Evolutionary conservation across 1,140 invertebrate genomes (phyloP), one percentile per base, ranked within the genome.

Genomic region (Whitmania pigra): DNA sequence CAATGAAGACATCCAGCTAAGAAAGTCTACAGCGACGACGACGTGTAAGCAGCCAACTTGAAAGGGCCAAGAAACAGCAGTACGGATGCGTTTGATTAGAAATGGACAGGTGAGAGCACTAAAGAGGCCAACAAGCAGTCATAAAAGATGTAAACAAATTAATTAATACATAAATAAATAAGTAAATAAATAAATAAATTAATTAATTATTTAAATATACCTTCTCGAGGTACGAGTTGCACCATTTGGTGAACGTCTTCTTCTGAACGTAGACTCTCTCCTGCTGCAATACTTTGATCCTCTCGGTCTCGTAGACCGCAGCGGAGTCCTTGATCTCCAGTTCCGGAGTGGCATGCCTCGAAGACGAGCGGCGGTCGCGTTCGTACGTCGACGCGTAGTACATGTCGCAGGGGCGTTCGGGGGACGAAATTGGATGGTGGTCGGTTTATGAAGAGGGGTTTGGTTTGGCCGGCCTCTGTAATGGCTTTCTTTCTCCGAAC

Each of bases 161-260:
- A n/a, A n/a, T n/a, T n/a, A n/a, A n/a, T n/a, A n/a, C n/a, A n/a
- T n/a, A n/a, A n/a, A n/a, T n/a, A n/a, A n/a, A n/a, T n/a, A n/a
- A n/a, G n/a, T n/a, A n/a, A n/a, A n/a, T n/a, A n/a, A n/a, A n/a
- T n/a, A n/a, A n/a, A n/a, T n/a, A n/a, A n/a, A n/a, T n/a, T n/a
- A n/a, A n/a, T n/a, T n/a, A n/a, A n/a, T n/a, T n/a, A n/a, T n/a
- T n/a, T n/a, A n/a, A n/a, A n/a, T n/a, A 49, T 17, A 94, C 93
- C 88, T 94, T 97, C 80, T 92, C 88, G 74, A 99, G 84, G 84
- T 97, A 98, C 2, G 93, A 95, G 84, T 99, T 99, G 87, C 97
- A 94, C 96, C 95, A 99, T 94, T 99, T 99, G 78, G 96, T 98
- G 83, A 99, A 99, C 11, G 96, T 99, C 83, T 99, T 99, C 86